Base-by-base conservation (phyloP, 2,797 vertebrate species). In the Fringilla coelebs region DNA sequence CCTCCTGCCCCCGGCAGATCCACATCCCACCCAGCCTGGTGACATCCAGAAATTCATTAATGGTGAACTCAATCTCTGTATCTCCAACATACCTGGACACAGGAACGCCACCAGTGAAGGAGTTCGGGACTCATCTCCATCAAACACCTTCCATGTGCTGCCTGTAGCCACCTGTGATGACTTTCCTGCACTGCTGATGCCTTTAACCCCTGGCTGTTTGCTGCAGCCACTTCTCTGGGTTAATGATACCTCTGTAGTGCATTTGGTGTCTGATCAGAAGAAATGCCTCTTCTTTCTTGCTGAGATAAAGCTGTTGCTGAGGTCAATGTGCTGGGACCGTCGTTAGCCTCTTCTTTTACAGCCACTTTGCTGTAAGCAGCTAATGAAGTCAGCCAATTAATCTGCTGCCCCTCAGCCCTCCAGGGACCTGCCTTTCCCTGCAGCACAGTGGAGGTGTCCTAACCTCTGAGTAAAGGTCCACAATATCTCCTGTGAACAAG, bases 61-160 rank as follows among this genome's bases (percentile, higher is more conserved):
- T n/a, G 19, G 28, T 9, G 25, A 51, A n/a, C 19, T 45, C 54
- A 29, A 14, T 45, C 29, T 7, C 32, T 0, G 0, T 9, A 29
- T 20, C 16, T 60, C 38, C 5, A 40, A 17, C 8, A 3, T 17
- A 49, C 13, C 40, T 49, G 40, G 45, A 24, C 58, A 41, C 25
- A 43, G 40, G 45, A 65, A 13, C 21, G 26, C 7, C 13, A n/a
- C 5, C 24, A 72, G 20, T 41, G 49, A 48, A 31, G 26, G 19
- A 63, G 7, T 15, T 6, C 43, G 10, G 45, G 31, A 6, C 19
- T 13, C 17, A 43, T 5, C 46, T 65, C 18, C 7, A 29, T 43
- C 18, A 13, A 9, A 80, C 11, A 46, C 14, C 15, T 45, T 22
- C 13, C 19, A 43, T 19, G 3, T 78, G 16, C 25, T 86, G 26